These are phyloP conservation scores for Danaus chrysippus DNA, from an alignment of 2,888 invertebrate genomes.

Conservation along the genomic window DNA sequence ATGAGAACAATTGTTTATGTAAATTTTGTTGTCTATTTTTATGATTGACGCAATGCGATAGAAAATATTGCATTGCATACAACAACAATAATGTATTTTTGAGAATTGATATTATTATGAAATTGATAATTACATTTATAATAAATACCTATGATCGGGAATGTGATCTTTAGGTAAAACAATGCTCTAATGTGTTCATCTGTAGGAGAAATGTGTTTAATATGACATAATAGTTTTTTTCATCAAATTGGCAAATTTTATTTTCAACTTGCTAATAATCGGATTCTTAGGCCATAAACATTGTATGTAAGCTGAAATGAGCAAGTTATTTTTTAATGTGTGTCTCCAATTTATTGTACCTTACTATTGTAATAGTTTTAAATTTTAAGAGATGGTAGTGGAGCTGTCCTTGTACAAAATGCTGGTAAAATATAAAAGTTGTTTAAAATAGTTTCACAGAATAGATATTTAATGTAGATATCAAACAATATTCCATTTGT, in stretches of 20 bases:
- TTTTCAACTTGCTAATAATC: slow-evolving; percentile 16
- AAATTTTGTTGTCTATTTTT: slow-evolving; percentile 29
- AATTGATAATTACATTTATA: slow-evolving; percentile 6
- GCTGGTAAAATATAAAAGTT: slow-evolving; percentile 77
- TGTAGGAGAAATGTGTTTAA: slow-evolving; percentile 6
- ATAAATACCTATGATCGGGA: neutral
- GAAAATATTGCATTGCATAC: slow-evolving; percentile 1
- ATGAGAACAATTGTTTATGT: slow-evolving; percentile 22
- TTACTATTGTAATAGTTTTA: slow-evolving; percentile 47
- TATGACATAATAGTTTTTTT: neutral
- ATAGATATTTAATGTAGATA: slow-evolving; percentile 75
- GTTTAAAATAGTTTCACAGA: slow-evolving; percentile 76
- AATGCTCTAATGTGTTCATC: slow-evolving; percentile 8
- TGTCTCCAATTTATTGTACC: slow-evolving; percentile 49
- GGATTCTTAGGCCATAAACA: slow-evolving; percentile 15
- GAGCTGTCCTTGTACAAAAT: slow-evolving; percentile 68
- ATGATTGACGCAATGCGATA: slow-evolving; percentile 8
- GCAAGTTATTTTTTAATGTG: slow-evolving; percentile 31
- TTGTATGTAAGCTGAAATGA: slow-evolving; percentile 23
- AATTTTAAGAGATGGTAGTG: slow-evolving; percentile 51
- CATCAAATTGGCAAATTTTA: slow-evolving; percentile 6
- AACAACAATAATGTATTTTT: slow-evolving; percentile 6
- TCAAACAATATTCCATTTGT: slow-evolving; percentile 79
- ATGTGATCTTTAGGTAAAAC: slow-evolving; percentile 5
- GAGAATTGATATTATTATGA: slow-evolving; percentile 4